phyloP scores from a whole-genome alignment of 1,140 invertebrate genomes.

The Chymomyza costata region DNA sequence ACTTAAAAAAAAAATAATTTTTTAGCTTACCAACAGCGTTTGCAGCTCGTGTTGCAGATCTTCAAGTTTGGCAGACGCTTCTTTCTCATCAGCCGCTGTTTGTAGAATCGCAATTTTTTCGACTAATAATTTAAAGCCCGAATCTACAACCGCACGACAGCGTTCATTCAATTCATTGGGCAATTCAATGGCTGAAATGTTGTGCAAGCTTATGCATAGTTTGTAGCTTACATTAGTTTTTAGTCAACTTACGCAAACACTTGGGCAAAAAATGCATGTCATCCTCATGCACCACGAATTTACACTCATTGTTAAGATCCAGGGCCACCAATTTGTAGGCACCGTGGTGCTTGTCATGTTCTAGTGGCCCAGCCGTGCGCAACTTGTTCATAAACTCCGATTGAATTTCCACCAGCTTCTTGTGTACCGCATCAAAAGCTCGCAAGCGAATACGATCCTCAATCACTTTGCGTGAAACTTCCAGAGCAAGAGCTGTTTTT shows the following conservation, averaged over 20 bases:
- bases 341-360: background rate
- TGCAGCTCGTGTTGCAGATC: background rate
- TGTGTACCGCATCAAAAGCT: conserved; percentile 12
- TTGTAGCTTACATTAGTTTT: background rate
- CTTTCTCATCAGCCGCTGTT: background rate
- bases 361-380: background rate
- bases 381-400: conserved; percentile 36
- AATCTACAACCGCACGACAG: conserved; percentile 6
- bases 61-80: background rate
- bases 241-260: conserved; percentile 45
- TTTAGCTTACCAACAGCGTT: conserved; percentile 13
- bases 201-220: background rate
- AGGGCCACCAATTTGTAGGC: conserved; percentile 44
- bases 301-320: conserved; percentile 20
- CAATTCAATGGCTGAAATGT: conserved; percentile 23
- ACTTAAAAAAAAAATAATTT: too few species aligned
- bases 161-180: conserved; percentile 31
- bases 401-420: conserved; percentile 33
- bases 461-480: conserved; percentile 5
- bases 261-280: conserved; percentile 32
- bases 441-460: too few species aligned
- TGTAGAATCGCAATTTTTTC: conserved; percentile 4
- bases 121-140: conserved; percentile 3
- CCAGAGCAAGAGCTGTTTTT: background rate
- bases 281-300: conserved; percentile 32